These are phyloP conservation scores for Spondyliosoma cantharus DNA, from an alignment of 2,797 vertebrate species.

Conservation along the genomic window DNA sequence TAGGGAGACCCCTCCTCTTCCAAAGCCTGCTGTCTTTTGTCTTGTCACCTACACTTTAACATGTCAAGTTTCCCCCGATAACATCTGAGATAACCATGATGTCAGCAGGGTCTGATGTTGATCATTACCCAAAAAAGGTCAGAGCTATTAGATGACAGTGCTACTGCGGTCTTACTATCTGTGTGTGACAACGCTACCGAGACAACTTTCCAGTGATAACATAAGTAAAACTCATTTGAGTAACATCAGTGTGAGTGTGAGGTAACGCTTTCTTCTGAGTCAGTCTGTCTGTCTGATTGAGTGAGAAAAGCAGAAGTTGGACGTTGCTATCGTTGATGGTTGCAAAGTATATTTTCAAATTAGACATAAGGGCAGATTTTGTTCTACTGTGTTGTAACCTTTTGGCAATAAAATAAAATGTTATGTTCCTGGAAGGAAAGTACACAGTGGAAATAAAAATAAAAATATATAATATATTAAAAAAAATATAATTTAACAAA, in stretches of 20 bases:
- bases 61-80: conserved; percentile 20
- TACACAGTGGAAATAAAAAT: too few relatives aligned
- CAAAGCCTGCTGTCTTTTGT: not conserved
- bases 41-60: conserved; percentile 1
- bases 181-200: not conserved
- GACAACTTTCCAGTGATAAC: not conserved
- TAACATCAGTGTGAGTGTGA: not conserved
- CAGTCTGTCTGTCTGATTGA: not conserved
- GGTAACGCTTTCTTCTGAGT: not conserved
- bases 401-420: not conserved
- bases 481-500: too few relatives aligned
- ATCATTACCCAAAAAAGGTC: conserved; percentile 27
- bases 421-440: not conserved
- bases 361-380: not conserved
- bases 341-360: not conserved
- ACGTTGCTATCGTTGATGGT: not conserved
- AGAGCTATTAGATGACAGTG: not conserved
- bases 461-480: too few relatives aligned
- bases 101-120: conserved; percentile 22
- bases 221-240: not conserved
- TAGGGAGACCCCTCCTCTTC: not conserved
- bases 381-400: not conserved
- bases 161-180: not conserved
- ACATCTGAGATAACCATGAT: conserved; percentile 17
- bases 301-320: not conserved